Evolutionary conservation across 1,140 invertebrate genomes (phyloP), one percentile per base, ranked within the genome.

Genomic region (Brachystomella parvula): DNA sequence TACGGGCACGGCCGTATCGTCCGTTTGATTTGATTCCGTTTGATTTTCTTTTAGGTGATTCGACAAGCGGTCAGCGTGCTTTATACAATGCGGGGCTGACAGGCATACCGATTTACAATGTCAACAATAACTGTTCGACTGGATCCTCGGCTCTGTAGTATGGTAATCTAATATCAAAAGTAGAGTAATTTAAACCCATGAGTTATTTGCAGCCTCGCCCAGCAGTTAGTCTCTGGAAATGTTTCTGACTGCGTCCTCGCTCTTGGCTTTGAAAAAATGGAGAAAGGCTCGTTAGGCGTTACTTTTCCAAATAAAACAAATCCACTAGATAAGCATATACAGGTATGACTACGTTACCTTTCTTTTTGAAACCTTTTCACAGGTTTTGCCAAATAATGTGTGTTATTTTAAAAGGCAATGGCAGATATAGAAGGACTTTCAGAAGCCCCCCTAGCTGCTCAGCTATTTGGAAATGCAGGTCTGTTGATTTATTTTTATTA

Each of bases 211-310:
- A n/a, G n/a, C 66, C 79, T 99, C 74, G 94, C 86, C 0, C 95
- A 95, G 76, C 92, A 98, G 77, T 82, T 96, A 9, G 81, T 99
- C 24, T 87, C 94, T 80, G 84, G 87, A 72, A 64, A 17, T 39
- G 67, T 69, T 70, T 83, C 85, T 21, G 87, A 97, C 75, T 94
- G 96, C 77, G 87, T 90, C 0, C 78, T 99, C 44, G 96, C 94
- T 24, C 76, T 98, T 53, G 96, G 96, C 2, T 99, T 98, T 78
- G 96, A 99, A 76, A 98, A 98, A 79, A 99, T 99, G 96, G 87
- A 95, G 73, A 82, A 84, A 56, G 96, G 96, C 0, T 94, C 95
- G 19, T 80, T 98, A 1, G 82, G 83, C 21, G 82, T 84, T 0
- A 73, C 87, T 80, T 98, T 85, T 76, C 81, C 81, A 56, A 95